Base-by-base conservation (phyloP, 2,113 vertebrate species). In the Taurulus bubalis region DNA sequence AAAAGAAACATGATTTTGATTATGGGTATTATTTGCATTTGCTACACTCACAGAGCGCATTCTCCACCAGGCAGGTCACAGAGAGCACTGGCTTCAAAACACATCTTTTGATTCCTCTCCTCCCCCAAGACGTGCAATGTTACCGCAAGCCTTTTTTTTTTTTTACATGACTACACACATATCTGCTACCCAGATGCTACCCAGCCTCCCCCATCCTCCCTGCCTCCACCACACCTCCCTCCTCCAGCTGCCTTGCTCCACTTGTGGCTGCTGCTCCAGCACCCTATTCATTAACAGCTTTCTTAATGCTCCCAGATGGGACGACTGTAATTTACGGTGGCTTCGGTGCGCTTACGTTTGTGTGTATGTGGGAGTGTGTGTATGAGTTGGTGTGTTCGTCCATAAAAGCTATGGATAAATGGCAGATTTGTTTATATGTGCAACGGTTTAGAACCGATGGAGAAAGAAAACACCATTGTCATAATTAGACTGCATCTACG, bases 281-380 rank as follows among this genome's bases (percentile, higher is more conserved):
- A 83, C 84, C 89, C 91, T 92, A 92, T 95, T 94, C 94, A 95
- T 95, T 95, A 95, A 94, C 88, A 91, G 92, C 87, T 90, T n/a
- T 91, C 89, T 92, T 92, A 95, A 93, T 91, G 91, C 83, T 93
- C 91, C 93, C 94, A 95, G 91, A 94, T 93, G 90, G 93, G 85
- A 85, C 26, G 76, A 84, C 91, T 91, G 91, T 90, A 88, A 92
- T 93, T 94, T 91, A 93, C 78, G 79, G 81, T 85, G 89, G 84
- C 84, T 73, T 85, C 71, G 32, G 67, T 75, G 83, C 88, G 80
- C 87, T 86, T 88, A 77, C 47, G 12, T 83, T 84, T 85, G 84
- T 86, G 81, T 87, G 68, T 71, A n/a, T 74, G 82, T 49, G 77
- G 30, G 73, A 32, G 20, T 34, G 62, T 71, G 60, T 40, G 85